Evolutionary conservation across 2,797 vertebrate species (phyloP), one percentile per base, ranked within the genome.

Genomic region (Cossypha dichroa): DNA sequence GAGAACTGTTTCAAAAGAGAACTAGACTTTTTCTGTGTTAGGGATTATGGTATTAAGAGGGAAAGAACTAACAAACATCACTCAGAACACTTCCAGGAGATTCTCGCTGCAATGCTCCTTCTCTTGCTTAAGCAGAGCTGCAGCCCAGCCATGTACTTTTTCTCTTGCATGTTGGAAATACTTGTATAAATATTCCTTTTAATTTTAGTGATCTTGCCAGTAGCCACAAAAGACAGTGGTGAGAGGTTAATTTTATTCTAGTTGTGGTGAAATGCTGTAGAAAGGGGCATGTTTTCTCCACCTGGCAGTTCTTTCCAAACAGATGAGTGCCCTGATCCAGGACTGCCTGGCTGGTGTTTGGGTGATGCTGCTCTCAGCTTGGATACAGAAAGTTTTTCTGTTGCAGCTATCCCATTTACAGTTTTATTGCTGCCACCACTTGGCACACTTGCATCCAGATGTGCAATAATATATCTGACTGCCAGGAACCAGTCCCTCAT

Each of bases 1-100:
- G 33, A 92, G 36, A 80, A 41, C 5, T 41, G 72, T 41, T 79
- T 63, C 31, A 36, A 20, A 83, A 59, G 10, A 64, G 13, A 34
- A 34, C 28, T 17, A 54, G 36, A 20, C 17, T 64, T 85, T 25
- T 22, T 70, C 19, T 86, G 0, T 51, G 15, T 31, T 41, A 48
- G 17, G 15, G 20, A 34, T 78, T 54, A 36, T 31, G 4, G 16
- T 29, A 11, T 69, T 70, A 29, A 83, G 15, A 83, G 23, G 29
- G n/a, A 54, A 73, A 51, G 43, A 52, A 18, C 36, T 62, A 64
- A n/a, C 16, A 38, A 46, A 31, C 13, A 8, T 31, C 38, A 38
- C 34, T 58, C 1, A 2, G 15, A 36, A 41, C 26, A 7, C 5
- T 23, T 64, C 11, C 52, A 0, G 1, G 4, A 81, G 20, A 64